Percentiles rank a stretch among this genome's conserved stretches.
Evolutionary conservation across 2,888 invertebrate genomes (phyloP).

Genomic region (Sesia apiformis): DNA sequence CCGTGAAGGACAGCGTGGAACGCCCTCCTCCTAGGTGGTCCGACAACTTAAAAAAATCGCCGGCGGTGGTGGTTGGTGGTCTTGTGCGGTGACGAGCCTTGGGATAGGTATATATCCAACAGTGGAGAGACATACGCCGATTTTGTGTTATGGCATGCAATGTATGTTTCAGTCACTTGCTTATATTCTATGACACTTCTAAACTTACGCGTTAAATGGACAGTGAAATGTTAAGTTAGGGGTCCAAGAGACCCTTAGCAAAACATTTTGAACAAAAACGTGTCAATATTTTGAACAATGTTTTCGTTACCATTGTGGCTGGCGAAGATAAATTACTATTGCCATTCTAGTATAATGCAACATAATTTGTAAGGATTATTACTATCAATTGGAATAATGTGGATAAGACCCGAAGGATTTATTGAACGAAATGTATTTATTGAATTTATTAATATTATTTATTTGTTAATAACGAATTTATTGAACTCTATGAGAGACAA

Average conservation of each 20-base stretch:
- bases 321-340: constrained; percentile 62
- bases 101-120: too few species aligned
- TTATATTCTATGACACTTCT: not conserved
- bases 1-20: too few species aligned
- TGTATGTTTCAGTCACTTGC: not conserved
- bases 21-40: too few species aligned
- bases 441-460: too few species aligned
- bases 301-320: constrained; percentile 63
- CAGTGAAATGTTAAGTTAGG: constrained; percentile 56
- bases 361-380: constrained; percentile 62
- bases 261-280: constrained; percentile 50
- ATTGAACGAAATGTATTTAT: not conserved
- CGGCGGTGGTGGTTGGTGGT: too few species aligned
- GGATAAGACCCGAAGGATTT: constrained; percentile 21
- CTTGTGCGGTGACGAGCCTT: too few species aligned
- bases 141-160: too few species aligned
- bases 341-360: constrained; percentile 45
- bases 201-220: constrained; percentile 27
- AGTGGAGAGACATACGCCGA: too few species aligned
- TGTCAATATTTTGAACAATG: constrained; percentile 71
- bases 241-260: constrained; percentile 46
- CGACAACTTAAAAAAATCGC: too few species aligned
- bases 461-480: too few species aligned
- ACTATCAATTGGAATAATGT: constrained; percentile 17
- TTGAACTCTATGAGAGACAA: too few species aligned